Evolutionary conservation across 2,113 vertebrate genomes (phyloP).

Genomic region (Callipepla squamata): DNA sequence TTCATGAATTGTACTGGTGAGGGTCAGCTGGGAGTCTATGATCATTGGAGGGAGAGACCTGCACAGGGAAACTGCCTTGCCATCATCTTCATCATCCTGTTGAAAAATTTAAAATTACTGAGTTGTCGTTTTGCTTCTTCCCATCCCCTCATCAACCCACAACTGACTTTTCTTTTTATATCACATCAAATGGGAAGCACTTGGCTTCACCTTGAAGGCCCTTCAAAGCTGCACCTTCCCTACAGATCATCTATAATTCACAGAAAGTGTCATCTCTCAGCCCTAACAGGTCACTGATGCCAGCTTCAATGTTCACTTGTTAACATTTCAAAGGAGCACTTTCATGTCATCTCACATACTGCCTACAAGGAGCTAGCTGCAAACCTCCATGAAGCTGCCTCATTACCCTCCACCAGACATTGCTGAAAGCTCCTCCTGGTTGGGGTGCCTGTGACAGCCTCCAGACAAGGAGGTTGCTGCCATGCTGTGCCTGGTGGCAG

Average conservation of each 20-base stretch:
- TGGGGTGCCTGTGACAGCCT: neutral
- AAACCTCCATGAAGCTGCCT: neutral
- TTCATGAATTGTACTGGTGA: neutral
- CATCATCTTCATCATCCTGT: neutral
- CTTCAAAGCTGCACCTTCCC: constrained; percentile 43
- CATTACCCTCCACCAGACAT: neutral
- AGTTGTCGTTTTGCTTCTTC: neutral
- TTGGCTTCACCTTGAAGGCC: constrained; percentile 32
- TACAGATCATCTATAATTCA: constrained; percentile 43
- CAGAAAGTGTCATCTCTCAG: constrained; percentile 20
- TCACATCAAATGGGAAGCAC: constrained; percentile 7
- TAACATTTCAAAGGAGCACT: constrained; percentile 38
- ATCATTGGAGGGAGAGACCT: neutral
- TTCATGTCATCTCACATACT: neutral
- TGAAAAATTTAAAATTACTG: neutral
- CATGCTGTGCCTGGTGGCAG: neutral
- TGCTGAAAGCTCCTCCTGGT: neutral
- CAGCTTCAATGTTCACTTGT: neutral
- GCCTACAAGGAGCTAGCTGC: neutral
- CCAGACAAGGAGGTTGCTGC: neutral
- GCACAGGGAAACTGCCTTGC: neutral
- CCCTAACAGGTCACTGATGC: constrained; percentile 17
- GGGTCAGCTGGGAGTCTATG: neutral
- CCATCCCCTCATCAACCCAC: neutral
- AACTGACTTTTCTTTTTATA: neutral